phyloP scores from a whole-genome alignment of 2,113 vertebrate genomes.

The Neogale vison region DNA sequence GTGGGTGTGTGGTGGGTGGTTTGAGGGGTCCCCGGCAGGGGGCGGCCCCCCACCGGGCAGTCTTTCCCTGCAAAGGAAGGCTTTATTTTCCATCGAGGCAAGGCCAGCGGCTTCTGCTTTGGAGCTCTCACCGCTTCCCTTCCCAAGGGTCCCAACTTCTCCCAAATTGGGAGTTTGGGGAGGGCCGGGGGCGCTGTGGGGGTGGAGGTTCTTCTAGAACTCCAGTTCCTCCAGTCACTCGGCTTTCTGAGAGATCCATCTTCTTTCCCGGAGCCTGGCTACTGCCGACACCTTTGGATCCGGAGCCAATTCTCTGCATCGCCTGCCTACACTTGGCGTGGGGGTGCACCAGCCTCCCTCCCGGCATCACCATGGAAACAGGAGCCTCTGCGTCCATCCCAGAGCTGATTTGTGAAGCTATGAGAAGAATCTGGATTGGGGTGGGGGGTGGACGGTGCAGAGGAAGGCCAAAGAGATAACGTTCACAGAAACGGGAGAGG shows the following conservation, averaged over 20 bases:
- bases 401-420: conserved; percentile 57
- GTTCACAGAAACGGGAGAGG: background rate
- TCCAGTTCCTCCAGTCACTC: background rate
- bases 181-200: background rate
- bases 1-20: no score
- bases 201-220: background rate
- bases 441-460: background rate
- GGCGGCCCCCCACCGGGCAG: background rate
- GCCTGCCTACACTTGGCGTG: conserved; percentile 73
- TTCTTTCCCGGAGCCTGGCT: background rate
- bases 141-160: background rate
- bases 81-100: conserved; percentile 12
- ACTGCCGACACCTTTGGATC: conserved; percentile 60
- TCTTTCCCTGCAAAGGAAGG: background rate
- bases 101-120: background rate
- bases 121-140: background rate
- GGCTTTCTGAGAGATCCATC: conserved; percentile 32
- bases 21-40: no score
- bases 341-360: conserved; percentile 30
- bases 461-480: background rate
- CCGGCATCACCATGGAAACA: conserved; percentile 76
- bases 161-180: conserved; percentile 11
- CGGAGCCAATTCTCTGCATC: conserved; percentile 59
- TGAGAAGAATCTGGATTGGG: conserved; percentile 52
- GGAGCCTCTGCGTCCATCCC: conserved; percentile 46